Conservation (phyloP, 2,113 vertebrate genomes). For the Saccopteryx bilineata region DNA sequence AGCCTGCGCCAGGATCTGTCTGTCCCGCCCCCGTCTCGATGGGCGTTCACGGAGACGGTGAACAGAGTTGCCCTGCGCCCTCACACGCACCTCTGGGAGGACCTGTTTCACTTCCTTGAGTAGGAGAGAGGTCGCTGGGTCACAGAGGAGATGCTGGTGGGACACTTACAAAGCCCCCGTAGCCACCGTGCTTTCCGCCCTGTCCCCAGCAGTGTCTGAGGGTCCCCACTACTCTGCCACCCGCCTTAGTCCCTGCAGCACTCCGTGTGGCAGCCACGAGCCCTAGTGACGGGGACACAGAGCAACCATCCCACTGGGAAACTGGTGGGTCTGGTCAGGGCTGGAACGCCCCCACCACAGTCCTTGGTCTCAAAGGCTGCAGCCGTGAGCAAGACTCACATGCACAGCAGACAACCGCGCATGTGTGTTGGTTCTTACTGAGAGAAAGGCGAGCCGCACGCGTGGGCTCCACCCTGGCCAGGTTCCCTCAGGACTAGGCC, state of each 20-base stretch:
- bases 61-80: not conserved
- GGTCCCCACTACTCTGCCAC: fast-evolving
- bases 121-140: not conserved
- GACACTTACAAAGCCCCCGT: not conserved
- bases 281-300: not conserved
- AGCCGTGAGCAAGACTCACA: too few relatives aligned
- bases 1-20: not conserved
- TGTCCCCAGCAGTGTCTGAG: not conserved
- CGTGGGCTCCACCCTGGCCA: fast-evolving
- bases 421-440: too few relatives aligned
- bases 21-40: too few relatives aligned
- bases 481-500: not conserved
- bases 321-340: too few relatives aligned
- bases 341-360: not conserved
- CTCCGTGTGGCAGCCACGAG: too few relatives aligned
- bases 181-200: fast-evolving
- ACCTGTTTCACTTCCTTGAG: not conserved
- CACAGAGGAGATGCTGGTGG: not conserved
- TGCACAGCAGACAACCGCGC: fast-evolving
- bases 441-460: fast-evolving
- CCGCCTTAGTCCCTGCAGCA: not conserved
- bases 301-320: not conserved
- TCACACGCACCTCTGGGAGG: fast-evolving
- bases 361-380: not conserved
- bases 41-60: too few relatives aligned